phyloP scores from a whole-genome alignment of 2,888 invertebrate genomes.

The Pterostichus madidus region DNA sequence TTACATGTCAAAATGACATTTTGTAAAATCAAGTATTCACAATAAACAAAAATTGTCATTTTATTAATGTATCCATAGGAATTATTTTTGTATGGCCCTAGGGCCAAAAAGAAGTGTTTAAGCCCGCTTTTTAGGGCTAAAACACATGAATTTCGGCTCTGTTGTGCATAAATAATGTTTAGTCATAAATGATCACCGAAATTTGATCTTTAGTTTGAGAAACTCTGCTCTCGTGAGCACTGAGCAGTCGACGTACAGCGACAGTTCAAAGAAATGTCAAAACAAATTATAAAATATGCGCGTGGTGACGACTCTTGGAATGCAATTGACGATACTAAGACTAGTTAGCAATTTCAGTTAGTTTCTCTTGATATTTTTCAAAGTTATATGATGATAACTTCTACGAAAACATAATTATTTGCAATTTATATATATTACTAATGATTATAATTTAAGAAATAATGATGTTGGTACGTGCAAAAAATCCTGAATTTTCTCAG shows the following conservation, averaged over 20 bases:
- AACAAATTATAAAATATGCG: constrained; percentile 19
- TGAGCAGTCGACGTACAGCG: too few relatives aligned
- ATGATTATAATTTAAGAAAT: neutral
- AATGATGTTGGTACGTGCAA: neutral
- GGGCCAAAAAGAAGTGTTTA: too few relatives aligned
- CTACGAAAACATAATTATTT: neutral
- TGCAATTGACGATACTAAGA: neutral
- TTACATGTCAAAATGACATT: too few relatives aligned
- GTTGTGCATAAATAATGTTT: too few relatives aligned
- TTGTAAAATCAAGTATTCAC: too few relatives aligned
- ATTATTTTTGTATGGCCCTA: too few relatives aligned
- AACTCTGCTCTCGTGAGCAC: constrained; percentile 1
- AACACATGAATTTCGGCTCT: too few relatives aligned
- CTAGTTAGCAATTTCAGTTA: constrained; percentile 4
- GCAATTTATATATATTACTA: neutral
- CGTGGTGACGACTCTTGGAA: constrained; percentile 6
- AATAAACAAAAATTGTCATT: too few relatives aligned
- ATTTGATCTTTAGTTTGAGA: neutral
- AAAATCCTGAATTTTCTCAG: too few relatives aligned
- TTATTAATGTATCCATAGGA: too few relatives aligned
- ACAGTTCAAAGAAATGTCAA: constrained; percentile 38
- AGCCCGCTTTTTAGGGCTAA: too few relatives aligned
- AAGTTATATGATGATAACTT: constrained; percentile 3
- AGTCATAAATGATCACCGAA: too few relatives aligned
- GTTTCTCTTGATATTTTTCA: constrained; percentile 11